These are phyloP conservation scores for Operophtera brumata DNA, from an alignment of 2,888 invertebrate genomes.

Conservation along the genomic window DNA sequence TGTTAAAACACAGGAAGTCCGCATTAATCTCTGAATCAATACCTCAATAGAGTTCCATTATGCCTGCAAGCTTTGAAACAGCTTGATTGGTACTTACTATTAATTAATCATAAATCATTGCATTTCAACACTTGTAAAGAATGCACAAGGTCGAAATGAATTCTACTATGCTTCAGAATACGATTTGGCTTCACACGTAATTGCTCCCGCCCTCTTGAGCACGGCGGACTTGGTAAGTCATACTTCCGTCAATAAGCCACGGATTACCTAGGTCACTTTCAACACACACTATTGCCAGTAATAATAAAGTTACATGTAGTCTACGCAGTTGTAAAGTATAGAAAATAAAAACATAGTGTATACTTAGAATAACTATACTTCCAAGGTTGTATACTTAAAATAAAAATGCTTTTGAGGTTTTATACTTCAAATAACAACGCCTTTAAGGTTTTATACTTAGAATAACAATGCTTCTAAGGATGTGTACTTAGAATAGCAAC, in stretches of 20 bases:
- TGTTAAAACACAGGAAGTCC: constrained; percentile 10
- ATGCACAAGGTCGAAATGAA: constrained; percentile 7
- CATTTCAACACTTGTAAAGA: constrained; percentile 5
- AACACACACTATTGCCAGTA: neutral
- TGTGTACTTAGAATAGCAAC: too few species aligned
- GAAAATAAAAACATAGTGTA: too few species aligned
- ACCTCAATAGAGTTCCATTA: constrained; percentile 9
- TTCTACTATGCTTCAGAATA: neutral
- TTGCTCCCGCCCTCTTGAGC: constrained; percentile 21
- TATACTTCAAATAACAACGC: too few species aligned
- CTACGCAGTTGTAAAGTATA: too few species aligned
- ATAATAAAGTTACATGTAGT: neutral
- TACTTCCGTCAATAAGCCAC: constrained; percentile 23
- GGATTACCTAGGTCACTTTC: neutral
- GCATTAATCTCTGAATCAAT: constrained; percentile 5
- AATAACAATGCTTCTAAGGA: too few species aligned
- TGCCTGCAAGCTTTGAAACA: constrained; percentile 11
- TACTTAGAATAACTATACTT: too few species aligned
- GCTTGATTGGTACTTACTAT: constrained; percentile 6
- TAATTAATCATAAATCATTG: constrained; percentile 5
- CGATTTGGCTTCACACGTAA: constrained; percentile 19
- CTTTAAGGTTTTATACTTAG: too few species aligned
- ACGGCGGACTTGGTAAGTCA: constrained; percentile 8
- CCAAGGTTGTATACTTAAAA: too few species aligned
- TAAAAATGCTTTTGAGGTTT: too few species aligned